Evolutionary conservation across 2,888 invertebrate genomes (phyloP).

Genomic region (Stenurella melanura): DNA sequence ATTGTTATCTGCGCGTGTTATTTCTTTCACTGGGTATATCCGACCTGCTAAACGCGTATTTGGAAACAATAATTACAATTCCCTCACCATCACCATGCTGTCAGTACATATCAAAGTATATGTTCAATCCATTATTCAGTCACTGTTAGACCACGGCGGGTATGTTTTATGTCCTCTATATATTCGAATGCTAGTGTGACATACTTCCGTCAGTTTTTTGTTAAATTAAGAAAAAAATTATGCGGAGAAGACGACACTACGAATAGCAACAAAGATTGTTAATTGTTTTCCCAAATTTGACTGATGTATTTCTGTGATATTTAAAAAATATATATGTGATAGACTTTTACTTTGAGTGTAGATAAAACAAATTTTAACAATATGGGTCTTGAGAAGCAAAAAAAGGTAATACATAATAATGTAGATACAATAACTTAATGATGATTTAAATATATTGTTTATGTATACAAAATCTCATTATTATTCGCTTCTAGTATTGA

Average conservation of each 20-base stretch:
- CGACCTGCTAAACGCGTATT: conserved; percentile 20
- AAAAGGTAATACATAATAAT: conserved; percentile 21
- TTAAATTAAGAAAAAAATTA: neutral
- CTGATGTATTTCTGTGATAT: conserved; percentile 29
- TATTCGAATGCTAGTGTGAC: conserved; percentile 27
- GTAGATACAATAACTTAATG: neutral
- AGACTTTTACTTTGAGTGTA: conserved; percentile 19
- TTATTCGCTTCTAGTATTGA: neutral
- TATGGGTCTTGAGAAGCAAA: conserved; percentile 19
- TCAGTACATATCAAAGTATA: conserved; percentile 32
- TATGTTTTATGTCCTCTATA: conserved; percentile 26
- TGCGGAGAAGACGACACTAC: conserved; percentile 27
- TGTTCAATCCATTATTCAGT: conserved; percentile 33
- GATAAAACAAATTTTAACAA: conserved; percentile 17
- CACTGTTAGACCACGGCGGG: conserved; percentile 36
- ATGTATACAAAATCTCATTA: neutral
- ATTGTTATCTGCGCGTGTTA: conserved; percentile 2
- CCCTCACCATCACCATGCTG: conserved; percentile 30
- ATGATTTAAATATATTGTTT: neutral
- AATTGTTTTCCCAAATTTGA: conserved; percentile 12
- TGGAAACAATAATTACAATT: conserved; percentile 29
- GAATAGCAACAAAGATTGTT: neutral
- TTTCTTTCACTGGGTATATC: neutral
- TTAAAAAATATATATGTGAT: conserved; percentile 20
- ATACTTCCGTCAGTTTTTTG: conserved; percentile 10